phyloP scores from a whole-genome alignment of 2,888 invertebrate species.

The Limenitis camilla region DNA sequence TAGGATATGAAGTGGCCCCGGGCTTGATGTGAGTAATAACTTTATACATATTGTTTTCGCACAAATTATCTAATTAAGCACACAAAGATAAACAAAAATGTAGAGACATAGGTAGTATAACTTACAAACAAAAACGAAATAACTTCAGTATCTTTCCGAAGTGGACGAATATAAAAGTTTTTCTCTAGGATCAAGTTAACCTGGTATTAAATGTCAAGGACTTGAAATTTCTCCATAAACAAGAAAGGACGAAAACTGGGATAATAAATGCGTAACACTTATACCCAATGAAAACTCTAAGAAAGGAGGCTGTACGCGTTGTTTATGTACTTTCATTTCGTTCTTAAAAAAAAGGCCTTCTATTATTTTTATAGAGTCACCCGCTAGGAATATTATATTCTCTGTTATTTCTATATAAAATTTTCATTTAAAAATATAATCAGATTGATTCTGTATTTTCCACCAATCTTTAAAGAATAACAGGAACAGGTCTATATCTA shows the following conservation, averaged over 20 bases:
- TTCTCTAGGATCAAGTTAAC: not conserved
- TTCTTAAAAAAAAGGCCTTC: constrained; percentile 11
- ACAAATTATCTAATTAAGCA: no score
- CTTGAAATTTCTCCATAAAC: constrained; percentile 11
- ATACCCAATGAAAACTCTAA: constrained; percentile 14
- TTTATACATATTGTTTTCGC: not conserved
- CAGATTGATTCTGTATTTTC: no score
- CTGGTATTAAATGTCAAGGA: not conserved
- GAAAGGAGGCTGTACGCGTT: constrained; percentile 7
- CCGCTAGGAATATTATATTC: no score
- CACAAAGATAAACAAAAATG: no score
- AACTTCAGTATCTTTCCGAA: no score
- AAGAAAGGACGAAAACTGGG: constrained; percentile 8
- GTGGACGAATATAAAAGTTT: not conserved
- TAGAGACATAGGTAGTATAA: no score
- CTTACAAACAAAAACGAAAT: no score
- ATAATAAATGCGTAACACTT: constrained; percentile 19
- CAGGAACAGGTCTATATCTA: no score
- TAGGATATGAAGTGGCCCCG: constrained; percentile 58
- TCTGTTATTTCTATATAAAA: no score
- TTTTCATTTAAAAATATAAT: no score
- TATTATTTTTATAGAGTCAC: constrained; percentile 6
- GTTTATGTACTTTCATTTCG: constrained; percentile 13
- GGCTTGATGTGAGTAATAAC: constrained; percentile 57
- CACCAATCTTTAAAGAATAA: no score